Evolutionary conservation across 2,888 invertebrate genomes (phyloP), one percentile per base, ranked within the genome.

Genomic region (Lycaena phlaeas): DNA sequence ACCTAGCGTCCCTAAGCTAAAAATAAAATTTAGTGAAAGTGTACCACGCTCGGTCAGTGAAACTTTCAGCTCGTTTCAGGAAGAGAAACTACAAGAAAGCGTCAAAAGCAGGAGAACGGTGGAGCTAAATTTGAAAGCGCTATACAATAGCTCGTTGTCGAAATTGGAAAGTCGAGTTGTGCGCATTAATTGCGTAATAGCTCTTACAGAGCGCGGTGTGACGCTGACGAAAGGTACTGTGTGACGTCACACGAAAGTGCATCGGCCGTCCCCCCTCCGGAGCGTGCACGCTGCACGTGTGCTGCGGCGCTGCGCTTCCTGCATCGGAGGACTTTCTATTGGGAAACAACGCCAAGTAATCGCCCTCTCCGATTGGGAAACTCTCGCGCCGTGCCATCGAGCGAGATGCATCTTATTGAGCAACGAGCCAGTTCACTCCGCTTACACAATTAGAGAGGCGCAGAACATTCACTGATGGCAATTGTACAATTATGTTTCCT

Each of bases 111-210:
- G 64, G 71, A 73, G 71, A 72, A 66, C 34, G 70, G 76, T 71
- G 69, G 64, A 73, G 76, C 75, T 75, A 74, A 82, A 81, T 84
- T 81, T 82, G 82, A 82, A 84, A 84, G 82, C 84, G 82, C 81
- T 67, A 78, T 72, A 82, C 82, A 84, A 82, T 82, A 75, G 81
- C 74, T 70, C 74, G 81, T 82, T 82, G 84, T 81, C 81, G 82
- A 82, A 84, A 82, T 84, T 82, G 82, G 82, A 82, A 82, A 82
- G 82, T 82, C 70, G 79, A 79, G 76, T 65, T 68, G 74, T 67
- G 81, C 74, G 74, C 72, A 71, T 70, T 67, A 57, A 63, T 82
- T 82, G 74, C 81, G 68, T 78, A 81, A 81, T 68, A 68, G 72
- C 73, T 75, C 77, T 79, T 81, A 77, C 81, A 66, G 70, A 68